Evolutionary conservation across 2,888 invertebrate species (phyloP).

Genomic region (Tanypteryx hageni): DNA sequence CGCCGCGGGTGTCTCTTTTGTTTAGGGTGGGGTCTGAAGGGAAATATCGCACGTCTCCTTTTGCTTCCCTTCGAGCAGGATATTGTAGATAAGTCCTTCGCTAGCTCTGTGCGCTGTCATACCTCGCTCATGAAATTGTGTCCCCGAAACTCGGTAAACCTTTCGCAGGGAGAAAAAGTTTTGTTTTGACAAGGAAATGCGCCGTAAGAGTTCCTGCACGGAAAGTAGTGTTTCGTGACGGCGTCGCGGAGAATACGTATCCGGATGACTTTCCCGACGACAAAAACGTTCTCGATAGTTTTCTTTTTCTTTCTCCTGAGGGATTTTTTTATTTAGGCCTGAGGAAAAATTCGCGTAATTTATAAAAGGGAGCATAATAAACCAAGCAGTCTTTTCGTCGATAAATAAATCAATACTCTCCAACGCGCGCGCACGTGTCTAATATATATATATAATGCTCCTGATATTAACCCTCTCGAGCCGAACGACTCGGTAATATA

Average conservation of each 20-base stretch:
- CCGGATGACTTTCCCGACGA: background rate
- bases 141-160: background rate
- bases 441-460: too few species aligned
- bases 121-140: background rate
- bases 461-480: too few species aligned
- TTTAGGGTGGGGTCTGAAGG: background rate
- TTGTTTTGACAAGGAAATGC: background rate
- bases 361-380: too few species aligned
- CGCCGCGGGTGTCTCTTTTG: background rate
- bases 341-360: too few species aligned
- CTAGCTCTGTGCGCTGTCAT: background rate
- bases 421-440: too few species aligned
- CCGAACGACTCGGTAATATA: too few species aligned
- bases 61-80: background rate
- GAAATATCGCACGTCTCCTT: background rate
- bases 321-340: too few species aligned
- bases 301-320: too few species aligned
- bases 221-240: background rate
- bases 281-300: too few species aligned
- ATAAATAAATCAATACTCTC: too few species aligned
- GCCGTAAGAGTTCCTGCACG: background rate
- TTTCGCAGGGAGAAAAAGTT: conserved; percentile 6
- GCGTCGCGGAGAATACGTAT: background rate
- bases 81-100: background rate
- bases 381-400: too few species aligned